phyloP scores from a whole-genome alignment of 2,113 vertebrate species.

The Fulmarus glacialis region DNA sequence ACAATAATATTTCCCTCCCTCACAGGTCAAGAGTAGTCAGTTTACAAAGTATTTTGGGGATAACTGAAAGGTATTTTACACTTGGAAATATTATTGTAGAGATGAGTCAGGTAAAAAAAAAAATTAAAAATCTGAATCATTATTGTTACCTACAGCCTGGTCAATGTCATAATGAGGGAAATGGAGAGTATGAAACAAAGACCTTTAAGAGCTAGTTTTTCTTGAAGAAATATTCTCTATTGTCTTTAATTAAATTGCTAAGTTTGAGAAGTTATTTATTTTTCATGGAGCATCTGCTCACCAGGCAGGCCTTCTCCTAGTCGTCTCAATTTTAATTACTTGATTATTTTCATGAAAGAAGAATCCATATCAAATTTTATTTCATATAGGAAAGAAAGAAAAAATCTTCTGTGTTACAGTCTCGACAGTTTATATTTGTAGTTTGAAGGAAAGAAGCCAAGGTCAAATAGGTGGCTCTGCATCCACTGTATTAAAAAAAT shows the following conservation, averaged over 20 bases:
- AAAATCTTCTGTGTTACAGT: not conserved
- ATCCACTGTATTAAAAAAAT: slow-evolving; percentile 40
- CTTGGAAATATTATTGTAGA: not conserved
- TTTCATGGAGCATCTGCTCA: not conserved
- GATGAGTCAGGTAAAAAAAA: not conserved
- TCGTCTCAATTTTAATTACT: slow-evolving; percentile 35
- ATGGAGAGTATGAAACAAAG: not conserved
- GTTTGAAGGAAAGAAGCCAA: slow-evolving; percentile 18
- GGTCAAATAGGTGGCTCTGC: slow-evolving; percentile 42
- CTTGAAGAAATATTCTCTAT: not conserved
- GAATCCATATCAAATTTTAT: slow-evolving; percentile 2
- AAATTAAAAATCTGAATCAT: not conserved
- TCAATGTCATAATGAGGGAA: slow-evolving; percentile 21
- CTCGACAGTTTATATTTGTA: slow-evolving; percentile 3
- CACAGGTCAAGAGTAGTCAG: not conserved
- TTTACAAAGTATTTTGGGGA: not conserved
- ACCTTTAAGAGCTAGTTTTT: not conserved
- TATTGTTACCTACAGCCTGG: not conserved
- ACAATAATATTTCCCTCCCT: not conserved
- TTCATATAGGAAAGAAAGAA: not conserved
- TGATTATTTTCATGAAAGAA: slow-evolving; percentile 13
- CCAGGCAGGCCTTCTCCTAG: not conserved
- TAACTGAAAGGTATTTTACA: not conserved
- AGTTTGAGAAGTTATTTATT: not conserved
- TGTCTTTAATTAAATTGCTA: slow-evolving; percentile 52